A percentile compares a stretch with the other conserved stretches of the same genome.
Conservation (phyloP, 2,113 vertebrate genomes). For the Ciconia stormi region DNA sequence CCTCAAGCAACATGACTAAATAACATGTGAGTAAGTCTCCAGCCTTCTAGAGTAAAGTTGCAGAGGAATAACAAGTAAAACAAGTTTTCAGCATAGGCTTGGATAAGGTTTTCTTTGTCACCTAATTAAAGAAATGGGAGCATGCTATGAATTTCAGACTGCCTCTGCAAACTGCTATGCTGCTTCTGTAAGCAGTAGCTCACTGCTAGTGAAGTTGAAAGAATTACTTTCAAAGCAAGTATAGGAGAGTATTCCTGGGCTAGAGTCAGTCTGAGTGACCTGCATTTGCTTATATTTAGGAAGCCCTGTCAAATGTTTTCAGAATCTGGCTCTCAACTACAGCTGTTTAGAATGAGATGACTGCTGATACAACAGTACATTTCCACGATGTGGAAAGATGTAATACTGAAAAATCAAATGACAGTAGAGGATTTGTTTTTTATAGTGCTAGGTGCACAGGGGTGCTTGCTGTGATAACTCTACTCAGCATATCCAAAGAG, state of each 20-base stretch:
- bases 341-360: not conserved
- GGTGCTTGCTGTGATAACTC: not conserved
- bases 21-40: not conserved
- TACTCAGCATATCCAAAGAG: not conserved
- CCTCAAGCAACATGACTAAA: not conserved
- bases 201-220: not conserved
- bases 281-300: not conserved
- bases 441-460: rapidly evolving
- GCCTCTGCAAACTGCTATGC: not conserved
- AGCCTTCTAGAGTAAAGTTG: not conserved
- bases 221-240: not conserved
- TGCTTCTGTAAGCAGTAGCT: not conserved
- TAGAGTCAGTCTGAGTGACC: not conserved
- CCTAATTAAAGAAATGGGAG: not conserved
- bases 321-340: not conserved
- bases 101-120: not conserved
- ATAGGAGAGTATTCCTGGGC: not conserved
- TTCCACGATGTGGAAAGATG: rapidly evolving
- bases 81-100: not conserved
- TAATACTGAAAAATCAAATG: not conserved
- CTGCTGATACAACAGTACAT: not conserved
- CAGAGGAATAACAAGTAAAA: not conserved
- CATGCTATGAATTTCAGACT: not conserved
- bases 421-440: not conserved
- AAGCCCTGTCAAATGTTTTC: not conserved